Conservation (phyloP, 2,888 invertebrate species). For the Conus canariensis region DNA sequence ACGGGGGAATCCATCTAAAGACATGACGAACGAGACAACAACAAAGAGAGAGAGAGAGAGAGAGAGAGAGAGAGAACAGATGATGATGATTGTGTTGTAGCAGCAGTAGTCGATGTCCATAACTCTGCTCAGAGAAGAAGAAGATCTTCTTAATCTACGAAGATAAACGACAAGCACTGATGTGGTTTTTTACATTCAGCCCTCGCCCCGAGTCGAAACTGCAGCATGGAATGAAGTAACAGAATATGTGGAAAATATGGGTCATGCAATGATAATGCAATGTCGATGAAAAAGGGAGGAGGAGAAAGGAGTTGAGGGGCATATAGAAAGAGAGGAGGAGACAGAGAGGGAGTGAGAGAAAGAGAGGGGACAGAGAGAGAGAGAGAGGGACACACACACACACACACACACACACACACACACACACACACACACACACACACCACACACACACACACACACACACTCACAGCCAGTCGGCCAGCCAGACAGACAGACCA, state of each 20-base stretch:
- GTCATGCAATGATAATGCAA: no score
- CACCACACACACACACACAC: background rate
- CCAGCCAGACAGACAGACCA: background rate
- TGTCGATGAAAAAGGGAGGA: no score
- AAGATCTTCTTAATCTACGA: no score
- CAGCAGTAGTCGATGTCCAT: no score
- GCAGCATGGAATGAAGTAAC: no score
- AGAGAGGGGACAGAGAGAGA: background rate
- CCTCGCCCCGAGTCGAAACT: no score
- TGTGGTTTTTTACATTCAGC: no score
- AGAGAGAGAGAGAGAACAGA: background rate
- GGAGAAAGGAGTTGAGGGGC: background rate
- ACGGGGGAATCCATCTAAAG: no score
- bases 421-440: background rate
- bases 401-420: background rate
- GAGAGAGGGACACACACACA: background rate
- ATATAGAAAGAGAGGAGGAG: background rate
- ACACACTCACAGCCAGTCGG: background rate
- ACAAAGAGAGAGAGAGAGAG: background rate
- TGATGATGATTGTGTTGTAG: background rate
- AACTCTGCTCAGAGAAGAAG: no score
- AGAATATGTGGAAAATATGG: no score
- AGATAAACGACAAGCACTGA: no score
- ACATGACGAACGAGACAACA: background rate
- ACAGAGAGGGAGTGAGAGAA: background rate